A percentile compares a stretch with the other conserved stretches of the same genome.
Conservation (phyloP, 64 coral and sea anemone genomes). For the Montipora cactus region DNA sequence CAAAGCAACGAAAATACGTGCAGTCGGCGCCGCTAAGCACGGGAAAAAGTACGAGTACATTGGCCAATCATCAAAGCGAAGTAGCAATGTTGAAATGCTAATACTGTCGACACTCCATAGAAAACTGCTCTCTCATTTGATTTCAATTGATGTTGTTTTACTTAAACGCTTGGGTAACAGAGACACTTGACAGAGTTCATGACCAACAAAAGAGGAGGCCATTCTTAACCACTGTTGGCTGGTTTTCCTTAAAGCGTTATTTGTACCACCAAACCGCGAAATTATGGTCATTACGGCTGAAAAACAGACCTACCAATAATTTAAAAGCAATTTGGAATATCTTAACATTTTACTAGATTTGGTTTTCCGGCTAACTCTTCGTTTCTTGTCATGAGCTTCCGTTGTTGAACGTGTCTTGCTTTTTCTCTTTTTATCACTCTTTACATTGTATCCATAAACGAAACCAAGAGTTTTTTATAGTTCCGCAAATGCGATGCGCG, state of each 20-base stretch:
- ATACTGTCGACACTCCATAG: too few species aligned
- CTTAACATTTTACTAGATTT: neutral
- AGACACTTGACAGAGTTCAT: neutral
- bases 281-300: neutral
- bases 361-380: neutral
- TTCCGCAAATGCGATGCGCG: too few species aligned
- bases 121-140: neutral
- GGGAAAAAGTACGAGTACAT: too few species aligned
- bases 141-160: neutral
- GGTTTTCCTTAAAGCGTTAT: neutral
- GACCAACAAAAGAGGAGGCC: neutral
- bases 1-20: too few species aligned
- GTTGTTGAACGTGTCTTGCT: neutral
- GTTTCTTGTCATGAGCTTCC: neutral
- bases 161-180: neutral
- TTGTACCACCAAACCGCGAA: neutral
- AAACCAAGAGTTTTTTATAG: too few species aligned
- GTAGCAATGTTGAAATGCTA: neutral
- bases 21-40: too few species aligned
- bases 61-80: too few species aligned
- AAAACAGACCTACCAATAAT: neutral
- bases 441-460: too few species aligned
- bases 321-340: neutral
- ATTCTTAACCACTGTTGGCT: neutral
- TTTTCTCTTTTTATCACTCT: neutral